A percentile compares a stretch with the other conserved stretches of the same genome.
Conservation (phyloP, 1,140 invertebrate genomes). For the Caenorhabditis inopinata region DNA sequence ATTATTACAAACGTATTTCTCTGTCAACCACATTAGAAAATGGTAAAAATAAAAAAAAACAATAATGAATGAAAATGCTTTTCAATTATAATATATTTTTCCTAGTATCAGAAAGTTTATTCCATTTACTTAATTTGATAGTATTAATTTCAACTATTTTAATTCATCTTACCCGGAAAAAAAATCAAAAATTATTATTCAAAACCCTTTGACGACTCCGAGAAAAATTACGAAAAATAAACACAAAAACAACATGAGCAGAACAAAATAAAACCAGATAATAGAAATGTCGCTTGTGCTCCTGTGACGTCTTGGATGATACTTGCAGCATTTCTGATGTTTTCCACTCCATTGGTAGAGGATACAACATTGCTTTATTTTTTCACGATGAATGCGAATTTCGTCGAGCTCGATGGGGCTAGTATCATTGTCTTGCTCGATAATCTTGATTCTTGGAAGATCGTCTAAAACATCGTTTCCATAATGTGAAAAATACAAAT, state of each 20-base stretch:
- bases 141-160: background rate
- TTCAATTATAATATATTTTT: too few relatives aligned
- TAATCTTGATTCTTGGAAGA: background rate
- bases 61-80: too few relatives aligned
- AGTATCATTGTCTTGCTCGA: background rate
- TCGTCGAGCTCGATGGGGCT: background rate
- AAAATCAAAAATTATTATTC: background rate
- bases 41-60: too few relatives aligned
- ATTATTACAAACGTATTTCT: too few relatives aligned
- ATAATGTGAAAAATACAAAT: background rate
- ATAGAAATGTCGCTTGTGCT: background rate
- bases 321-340: background rate
- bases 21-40: too few relatives aligned
- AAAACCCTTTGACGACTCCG: background rate
- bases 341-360: background rate
- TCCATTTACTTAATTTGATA: too few relatives aligned
- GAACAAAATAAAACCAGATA: background rate
- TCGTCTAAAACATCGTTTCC: background rate
- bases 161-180: background rate
- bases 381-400: background rate
- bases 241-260: slow-evolving; percentile 6
- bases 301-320: background rate
- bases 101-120: too few relatives aligned
- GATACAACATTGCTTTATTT: background rate
- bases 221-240: slow-evolving; percentile 13